Percentiles rank a stretch among this genome's conserved stretches.
Conservation (phyloP, 2,888 invertebrate genomes). For the Pemphredon lugubris region DNA sequence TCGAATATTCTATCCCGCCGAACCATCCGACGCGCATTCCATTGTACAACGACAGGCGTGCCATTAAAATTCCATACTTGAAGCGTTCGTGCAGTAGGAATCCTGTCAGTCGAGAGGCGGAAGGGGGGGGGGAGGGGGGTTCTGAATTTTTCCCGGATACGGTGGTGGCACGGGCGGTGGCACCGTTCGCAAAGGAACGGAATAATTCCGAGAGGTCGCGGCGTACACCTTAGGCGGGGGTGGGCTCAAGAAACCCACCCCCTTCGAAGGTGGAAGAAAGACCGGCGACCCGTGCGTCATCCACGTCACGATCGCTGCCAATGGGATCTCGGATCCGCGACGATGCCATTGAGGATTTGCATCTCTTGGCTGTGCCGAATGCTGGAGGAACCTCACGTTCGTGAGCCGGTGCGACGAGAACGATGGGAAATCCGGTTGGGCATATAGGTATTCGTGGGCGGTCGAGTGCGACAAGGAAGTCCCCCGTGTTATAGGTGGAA, state of each 20-base stretch:
- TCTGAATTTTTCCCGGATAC: too few relatives aligned
- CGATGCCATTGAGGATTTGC: conserved; percentile 68
- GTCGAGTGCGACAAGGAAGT: conserved; percentile 48
- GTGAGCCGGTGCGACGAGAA: conserved; percentile 57
- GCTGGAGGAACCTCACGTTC: conserved; percentile 50
- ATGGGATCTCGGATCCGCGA: conserved; percentile 61
- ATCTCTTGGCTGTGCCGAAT: conserved; percentile 59
- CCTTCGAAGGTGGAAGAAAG: conserved; percentile 7
- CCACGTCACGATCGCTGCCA: conserved; percentile 63
- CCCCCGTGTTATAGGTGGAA: conserved; percentile 36
- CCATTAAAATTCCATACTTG: too few relatives aligned
- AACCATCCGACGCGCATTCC: too few relatives aligned
- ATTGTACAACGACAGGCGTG: too few relatives aligned
- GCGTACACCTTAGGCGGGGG: conserved; percentile 30
- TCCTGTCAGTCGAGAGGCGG: background rate
- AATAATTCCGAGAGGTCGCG: conserved; percentile 46
- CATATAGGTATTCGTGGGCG: conserved; percentile 53
- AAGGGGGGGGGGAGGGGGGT: too few relatives aligned
- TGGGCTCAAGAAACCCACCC: too few relatives aligned
- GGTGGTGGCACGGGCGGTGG: too few relatives aligned
- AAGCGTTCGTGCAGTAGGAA: background rate
- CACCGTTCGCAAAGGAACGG: conserved; percentile 28
- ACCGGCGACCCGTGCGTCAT: conserved; percentile 51
- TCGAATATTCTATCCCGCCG: too few relatives aligned
- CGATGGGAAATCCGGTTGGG: conserved; percentile 66